Evolutionary conservation across 2,888 invertebrate species (phyloP).

Genomic region (Maniola hyperantus): DNA sequence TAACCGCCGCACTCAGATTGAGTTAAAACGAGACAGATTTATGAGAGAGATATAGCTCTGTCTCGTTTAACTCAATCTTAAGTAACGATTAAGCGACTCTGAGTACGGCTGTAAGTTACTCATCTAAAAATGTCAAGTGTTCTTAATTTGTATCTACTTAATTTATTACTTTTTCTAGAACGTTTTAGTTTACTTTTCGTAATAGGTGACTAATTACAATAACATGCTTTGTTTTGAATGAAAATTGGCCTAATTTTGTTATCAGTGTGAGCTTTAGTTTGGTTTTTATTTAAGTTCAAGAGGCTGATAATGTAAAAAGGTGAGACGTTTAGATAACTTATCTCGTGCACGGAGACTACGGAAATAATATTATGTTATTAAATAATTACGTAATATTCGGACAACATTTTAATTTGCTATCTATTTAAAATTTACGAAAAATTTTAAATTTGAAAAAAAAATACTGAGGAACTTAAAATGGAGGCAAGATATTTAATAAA

Average conservation of each 20-base stretch:
- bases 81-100: too few relatives aligned
- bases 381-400: conserved; percentile 15
- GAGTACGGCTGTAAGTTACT: too few relatives aligned
- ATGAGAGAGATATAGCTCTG: too few relatives aligned
- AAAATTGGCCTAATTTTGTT: conserved; percentile 24
- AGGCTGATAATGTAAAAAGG: conserved; percentile 13
- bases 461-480: conserved; percentile 5
- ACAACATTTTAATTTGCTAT: conserved; percentile 21
- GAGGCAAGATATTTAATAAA: conserved; percentile 16
- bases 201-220: background rate
- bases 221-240: background rate
- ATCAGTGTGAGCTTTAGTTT: conserved; percentile 10
- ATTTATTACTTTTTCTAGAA: too few relatives aligned
- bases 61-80: too few relatives aligned
- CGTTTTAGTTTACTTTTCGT: too few relatives aligned
- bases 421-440: background rate
- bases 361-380: conserved; percentile 22
- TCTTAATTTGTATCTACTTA: too few relatives aligned
- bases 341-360: conserved; percentile 16
- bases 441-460: background rate
- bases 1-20: too few relatives aligned
- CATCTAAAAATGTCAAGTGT: too few relatives aligned
- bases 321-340: conserved; percentile 24
- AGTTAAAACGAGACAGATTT: too few relatives aligned
- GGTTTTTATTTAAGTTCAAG: conserved; percentile 5